A percentile compares a stretch with the other conserved stretches of the same genome.
These are phyloP conservation scores for Bacillus rossius DNA, from an alignment of 1,140 invertebrate species.

Conservation along the genomic window DNA sequence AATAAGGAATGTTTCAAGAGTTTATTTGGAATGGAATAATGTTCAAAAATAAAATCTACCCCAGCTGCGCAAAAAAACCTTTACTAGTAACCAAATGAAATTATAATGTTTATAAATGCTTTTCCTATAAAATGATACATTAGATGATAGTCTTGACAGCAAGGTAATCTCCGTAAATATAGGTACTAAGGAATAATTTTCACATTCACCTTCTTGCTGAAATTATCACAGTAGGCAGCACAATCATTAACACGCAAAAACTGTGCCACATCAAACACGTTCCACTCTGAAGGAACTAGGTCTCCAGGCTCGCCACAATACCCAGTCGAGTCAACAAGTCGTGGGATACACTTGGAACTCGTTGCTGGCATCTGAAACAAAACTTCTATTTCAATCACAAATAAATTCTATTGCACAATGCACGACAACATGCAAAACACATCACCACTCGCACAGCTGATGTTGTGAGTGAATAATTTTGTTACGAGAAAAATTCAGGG, in stretches of 20 bases:
- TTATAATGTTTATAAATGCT: too few relatives aligned
- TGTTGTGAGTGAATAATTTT: slow-evolving; percentile 19
- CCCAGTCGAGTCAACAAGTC: slow-evolving; percentile 52
- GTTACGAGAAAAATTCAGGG: slow-evolving; percentile 6
- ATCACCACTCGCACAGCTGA: slow-evolving; percentile 15
- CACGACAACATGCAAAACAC: background rate
- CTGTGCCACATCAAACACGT: slow-evolving; percentile 74
- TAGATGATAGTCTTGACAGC: too few relatives aligned
- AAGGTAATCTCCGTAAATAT: too few relatives aligned
- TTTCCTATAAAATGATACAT: too few relatives aligned
- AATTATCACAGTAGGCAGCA: slow-evolving; percentile 80
- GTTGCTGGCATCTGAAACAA: slow-evolving; percentile 18
- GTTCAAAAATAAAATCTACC: too few relatives aligned
- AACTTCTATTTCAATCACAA: too few relatives aligned
- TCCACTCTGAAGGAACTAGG: slow-evolving; percentile 71
- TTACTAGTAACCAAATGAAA: too few relatives aligned
- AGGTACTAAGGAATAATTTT: too few relatives aligned
- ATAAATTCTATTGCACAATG: too few relatives aligned
- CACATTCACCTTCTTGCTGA: slow-evolving; percentile 67
- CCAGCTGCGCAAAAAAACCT: too few relatives aligned
- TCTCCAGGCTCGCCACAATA: slow-evolving; percentile 45
- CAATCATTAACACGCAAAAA: slow-evolving; percentile 88
- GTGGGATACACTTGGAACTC: slow-evolving; percentile 59
- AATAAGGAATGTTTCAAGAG: too few relatives aligned
- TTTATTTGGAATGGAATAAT: too few relatives aligned